Conservation (phyloP, 2,888 invertebrate genomes). For the Anticlea derivata region DNA sequence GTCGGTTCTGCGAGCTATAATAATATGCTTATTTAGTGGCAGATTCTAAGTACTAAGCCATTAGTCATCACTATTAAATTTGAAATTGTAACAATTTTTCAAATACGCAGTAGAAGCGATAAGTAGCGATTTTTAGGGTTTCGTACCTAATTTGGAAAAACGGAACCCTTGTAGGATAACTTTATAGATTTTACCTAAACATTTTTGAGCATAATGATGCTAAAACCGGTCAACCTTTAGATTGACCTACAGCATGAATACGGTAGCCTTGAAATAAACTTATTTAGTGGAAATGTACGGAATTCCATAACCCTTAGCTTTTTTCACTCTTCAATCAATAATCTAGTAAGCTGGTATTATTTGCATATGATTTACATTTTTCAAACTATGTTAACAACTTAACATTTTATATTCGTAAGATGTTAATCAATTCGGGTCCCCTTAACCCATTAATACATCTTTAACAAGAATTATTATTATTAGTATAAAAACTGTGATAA, state of each 20-base stretch:
- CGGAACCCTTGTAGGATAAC: no score
- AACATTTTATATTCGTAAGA: not conserved
- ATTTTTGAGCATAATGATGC: no score
- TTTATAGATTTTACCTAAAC: no score
- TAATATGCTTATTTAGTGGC: no score
- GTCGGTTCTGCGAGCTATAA: no score
- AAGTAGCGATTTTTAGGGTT: no score
- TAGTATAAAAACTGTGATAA: not conserved
- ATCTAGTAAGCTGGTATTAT: not conserved
- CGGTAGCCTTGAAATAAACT: constrained; percentile 7
- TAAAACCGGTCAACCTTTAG: not conserved
- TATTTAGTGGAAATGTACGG: constrained; percentile 3
- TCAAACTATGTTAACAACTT: not conserved
- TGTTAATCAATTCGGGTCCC: constrained; percentile 4
- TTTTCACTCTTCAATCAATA: constrained; percentile 10
- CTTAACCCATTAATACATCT: constrained; percentile 4
- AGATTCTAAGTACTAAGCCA: no score
- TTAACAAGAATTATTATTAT: constrained; percentile 1
- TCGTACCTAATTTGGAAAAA: no score
- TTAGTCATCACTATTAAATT: no score
- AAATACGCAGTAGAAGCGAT: no score
- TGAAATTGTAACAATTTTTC: no score
- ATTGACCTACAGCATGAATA: constrained; percentile 8
- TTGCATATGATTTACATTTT: constrained; percentile 14
- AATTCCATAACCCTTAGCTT: not conserved